Base-by-base conservation (phyloP, 2,797 vertebrate species). In the Myripristis murdjan region DNA sequence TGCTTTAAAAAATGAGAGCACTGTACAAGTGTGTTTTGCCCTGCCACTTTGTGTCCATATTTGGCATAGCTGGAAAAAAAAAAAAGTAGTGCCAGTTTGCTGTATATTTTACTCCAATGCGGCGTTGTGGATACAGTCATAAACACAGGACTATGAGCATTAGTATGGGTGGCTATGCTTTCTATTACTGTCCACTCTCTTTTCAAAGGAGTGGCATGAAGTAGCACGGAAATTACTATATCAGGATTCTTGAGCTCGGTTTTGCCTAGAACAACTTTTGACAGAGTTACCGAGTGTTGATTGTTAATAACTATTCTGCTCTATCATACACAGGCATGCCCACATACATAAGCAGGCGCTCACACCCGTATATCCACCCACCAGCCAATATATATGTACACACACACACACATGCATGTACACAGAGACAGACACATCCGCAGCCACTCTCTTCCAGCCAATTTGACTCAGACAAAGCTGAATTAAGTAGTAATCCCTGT, bases 391-490 rank as follows among this genome's bases (percentile, higher is more conserved):
- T n/a, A n/a, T n/a, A 47, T 62, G 39, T 23, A 59, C 55, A 56
- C 46, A 26, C 3, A 28, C 48, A 22, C 55, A 53, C 63, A 73
- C 52, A 64, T 59, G 22, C 54, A 43, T 3, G 15, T 41, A 43
- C 63, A 75, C 18, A n/a, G 10, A 33, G n/a, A 20, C 43, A 35
- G 11, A 22, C 63, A 33, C 1, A 2, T 20, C 37, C 16, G 46
- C 52, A 33, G 14, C 23, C 43, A 10, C 64, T 66, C 70, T 70
- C 64, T 79, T 90, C 73, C 70, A 67, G 81, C 56, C 87, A 86
- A 87, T 90, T 91, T 79, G 84, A 87, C 84, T 75, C 73, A 7
- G 86, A 86, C 81, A 87, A 81, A 79, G 77, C 77, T 80, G 84
- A 83, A 85, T 89, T 87, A 90, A 86, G 75, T 47, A 80, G 70